Evolutionary conservation across 37 sponge, comb jelly and placozoan species (phyloP), one percentile per base, ranked within the genome.

Genomic region (Hormiphora californensis): DNA sequence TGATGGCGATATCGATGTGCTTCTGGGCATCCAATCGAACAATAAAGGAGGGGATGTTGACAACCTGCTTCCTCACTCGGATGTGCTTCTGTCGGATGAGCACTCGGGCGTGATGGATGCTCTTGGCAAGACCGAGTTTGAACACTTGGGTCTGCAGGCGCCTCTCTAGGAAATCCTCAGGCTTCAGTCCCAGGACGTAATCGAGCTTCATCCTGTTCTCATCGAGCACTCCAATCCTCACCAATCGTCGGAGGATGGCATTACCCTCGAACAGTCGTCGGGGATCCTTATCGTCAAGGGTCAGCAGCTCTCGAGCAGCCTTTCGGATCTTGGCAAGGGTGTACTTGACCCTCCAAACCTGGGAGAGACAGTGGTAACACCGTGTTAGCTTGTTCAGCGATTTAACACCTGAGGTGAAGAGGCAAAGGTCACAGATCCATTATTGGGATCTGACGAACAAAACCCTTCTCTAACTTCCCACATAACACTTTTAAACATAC

Each of bases 101-200:
- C 3, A 98, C 94, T 11, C 99, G 88, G 22, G 99, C 99, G 49
- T 98, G 99, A 38, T 98, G 99, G 69, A 98, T 95, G 38, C 93
- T 92, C 78, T 93, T 93, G 78, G 99, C 99, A 30, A 98, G 90
- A 2, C 96, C 96, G 32, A 95, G 90, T 63, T 98, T 98, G 89
- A 98, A 98, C 35, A 98, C 99, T 36, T 98, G 99, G 0, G 99
- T 98, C 90, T 98, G 99, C 23, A 98, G 90, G 2, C 99, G 91
- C 85, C 99, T 67, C 88, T 98, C 99, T 39, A 98, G 85, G 90
- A 98, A 98, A 55, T 98, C 99, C 44, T 98, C 99, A 34, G 91
- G 69, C 54, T 89, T 91, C 35, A 98, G 89, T 9, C 95, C 95
- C 63, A 98, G 68, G 54, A 98, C 99, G 88, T 94, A 98, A 91